These are phyloP conservation scores for Lasiommata megera DNA, from an alignment of 2,888 invertebrate species.

Conservation along the genomic window DNA sequence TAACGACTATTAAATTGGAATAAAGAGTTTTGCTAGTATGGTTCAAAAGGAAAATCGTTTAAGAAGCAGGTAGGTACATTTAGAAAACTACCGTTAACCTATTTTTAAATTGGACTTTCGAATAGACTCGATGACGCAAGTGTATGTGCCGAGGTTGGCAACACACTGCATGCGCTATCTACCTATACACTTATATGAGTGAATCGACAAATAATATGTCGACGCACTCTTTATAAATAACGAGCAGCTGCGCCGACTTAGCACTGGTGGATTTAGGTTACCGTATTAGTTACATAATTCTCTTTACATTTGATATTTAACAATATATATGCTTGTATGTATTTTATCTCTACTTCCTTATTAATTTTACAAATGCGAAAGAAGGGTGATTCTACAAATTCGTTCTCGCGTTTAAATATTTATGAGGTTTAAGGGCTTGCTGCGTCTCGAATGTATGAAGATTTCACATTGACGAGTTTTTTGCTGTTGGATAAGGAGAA, in stretches of 20 bases:
- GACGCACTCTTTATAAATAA: conserved; percentile 5
- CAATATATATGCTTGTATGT: too few species aligned
- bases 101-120: conserved; percentile 70
- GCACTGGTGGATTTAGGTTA: not conserved
- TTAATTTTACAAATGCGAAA: too few species aligned
- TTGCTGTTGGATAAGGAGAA: too few species aligned
- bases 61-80: conserved; percentile 46
- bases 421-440: too few species aligned
- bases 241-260: not conserved
- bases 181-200: conserved; percentile 16
- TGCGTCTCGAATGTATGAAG: too few species aligned
- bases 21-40: conserved; percentile 11
- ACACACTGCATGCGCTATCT: conserved; percentile 38
- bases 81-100: conserved; percentile 67
- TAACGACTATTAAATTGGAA: conserved; percentile 12
- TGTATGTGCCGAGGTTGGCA: conserved; percentile 54
- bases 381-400: too few species aligned
- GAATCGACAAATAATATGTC: conserved; percentile 24
- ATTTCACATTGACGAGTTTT: too few species aligned
- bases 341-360: too few species aligned
- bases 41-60: conserved; percentile 42
- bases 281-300: not conserved
- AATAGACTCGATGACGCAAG: conserved; percentile 62
- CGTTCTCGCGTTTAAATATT: too few species aligned
- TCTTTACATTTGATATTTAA: not conserved